Percentiles rank a stretch among this genome's conserved stretches.
These are phyloP conservation scores for human DNA, from an alignment of 2,113 vertebrate genomes.

Conservation along the genomic window GRCh38 chr3:62223001-62223500, in stretches of 20 bases:
- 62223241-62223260: accelerated
- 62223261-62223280: neutral
- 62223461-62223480: neutral
- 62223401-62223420: neutral
- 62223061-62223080: neutral
- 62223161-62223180: neutral
- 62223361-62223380: neutral
- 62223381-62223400: neutral
- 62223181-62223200: neutral
- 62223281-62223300: neutral
- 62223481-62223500: neutral
- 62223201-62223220: neutral
- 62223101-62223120: neutral
- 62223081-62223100: neutral
- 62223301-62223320: too few relatives aligned
- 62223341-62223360: neutral
- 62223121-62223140: neutral
- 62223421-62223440: neutral
- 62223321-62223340: accelerated
- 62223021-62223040: neutral
- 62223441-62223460: accelerated
- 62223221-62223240: neutral
- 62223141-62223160: neutral
- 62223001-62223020: neutral
- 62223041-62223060: neutral